Base-by-base conservation (phyloP, 2,888 invertebrate species). In the Eumerus sabulonum region DNA sequence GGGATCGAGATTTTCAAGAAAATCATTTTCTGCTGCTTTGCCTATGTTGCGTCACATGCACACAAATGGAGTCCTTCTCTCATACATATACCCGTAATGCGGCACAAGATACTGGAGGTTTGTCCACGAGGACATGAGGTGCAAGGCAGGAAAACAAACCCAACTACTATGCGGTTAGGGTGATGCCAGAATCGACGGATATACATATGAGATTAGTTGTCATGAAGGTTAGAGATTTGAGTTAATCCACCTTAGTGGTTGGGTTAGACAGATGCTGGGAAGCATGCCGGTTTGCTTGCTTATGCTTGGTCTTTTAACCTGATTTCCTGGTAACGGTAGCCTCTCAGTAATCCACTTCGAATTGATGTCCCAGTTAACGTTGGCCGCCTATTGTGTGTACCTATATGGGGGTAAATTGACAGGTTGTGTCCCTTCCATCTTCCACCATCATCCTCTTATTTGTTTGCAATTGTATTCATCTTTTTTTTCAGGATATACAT, bases 321-420 rank as follows among this genome's bases (percentile, higher is more conserved):
- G 45, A 54, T 68, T 63, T 67, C 16, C 67, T 60, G 44, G 67
- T 48, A 67, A 53, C 18, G 42, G 57, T 56, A 18, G 45, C 40
- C 47, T 14, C 18, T 12, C 36, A 56, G 59, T 73, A 73, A 77
- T 77, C 67, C 63, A 51, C 63, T 63, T 27, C 17, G 44, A 77
- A 77, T 77, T 67, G 77, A 73, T 77, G 63, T 59, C 47, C n/a
- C 17, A 47, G 50, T 40, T 35, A 18, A 13, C 54, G 48, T 36
- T 12, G 48, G 36, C 17, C 44, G 38, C 18, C 48, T 66, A 17
- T 53, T n/a, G 17, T 40, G 35, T 44, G 42, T 63, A 59, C 53
- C 47, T 59, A 64, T 50, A 57, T 51, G 63, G 45, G 48, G 57
- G 54, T 62, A 77, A 63, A 68, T 67, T 73, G 77, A 73, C 67